A percentile compares a stretch with the other conserved stretches of the same genome.
Conservation (phyloP, 2,888 invertebrate species). For the Exephanes ischioxanthus region DNA sequence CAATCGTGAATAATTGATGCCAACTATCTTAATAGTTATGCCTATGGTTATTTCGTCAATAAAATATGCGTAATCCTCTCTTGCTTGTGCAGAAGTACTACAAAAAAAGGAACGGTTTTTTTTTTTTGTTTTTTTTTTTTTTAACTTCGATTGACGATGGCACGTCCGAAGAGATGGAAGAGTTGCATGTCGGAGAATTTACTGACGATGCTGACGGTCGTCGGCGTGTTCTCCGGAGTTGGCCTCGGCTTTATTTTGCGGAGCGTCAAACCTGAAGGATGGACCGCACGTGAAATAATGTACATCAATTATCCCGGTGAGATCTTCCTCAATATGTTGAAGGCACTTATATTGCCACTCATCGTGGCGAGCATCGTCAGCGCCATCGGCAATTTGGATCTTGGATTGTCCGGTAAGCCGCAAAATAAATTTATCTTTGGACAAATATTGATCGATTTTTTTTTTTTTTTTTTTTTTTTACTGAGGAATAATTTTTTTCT, state of each 20-base stretch:
- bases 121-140: slow-evolving; percentile 6
- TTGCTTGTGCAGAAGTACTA: slow-evolving; percentile 8
- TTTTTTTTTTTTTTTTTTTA: background rate
- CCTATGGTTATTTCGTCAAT: background rate
- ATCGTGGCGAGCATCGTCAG: slow-evolving; percentile 89
- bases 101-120: background rate
- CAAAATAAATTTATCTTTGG: slow-evolving; percentile 7
- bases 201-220: slow-evolving; percentile 87
- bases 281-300: slow-evolving; percentile 88
- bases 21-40: background rate
- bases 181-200: slow-evolving; percentile 83
- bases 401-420: slow-evolving; percentile 87
- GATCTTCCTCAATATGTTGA: slow-evolving; percentile 90
- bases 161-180: slow-evolving; percentile 77
- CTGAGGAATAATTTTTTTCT: background rate
- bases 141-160: slow-evolving; percentile 70
- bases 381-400: slow-evolving; percentile 90
- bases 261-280: slow-evolving; percentile 80
- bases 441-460: background rate
- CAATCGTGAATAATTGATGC: background rate
- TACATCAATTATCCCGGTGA: slow-evolving; percentile 90
- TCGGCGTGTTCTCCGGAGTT: slow-evolving; percentile 87
- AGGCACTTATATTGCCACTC: slow-evolving; percentile 90
- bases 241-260: slow-evolving; percentile 86
- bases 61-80: slow-evolving; percentile 8